Percentiles rank a stretch among this genome's conserved stretches.
Conservation (phyloP, 2,113 vertebrate genomes). For the Eleginops maclovinus region DNA sequence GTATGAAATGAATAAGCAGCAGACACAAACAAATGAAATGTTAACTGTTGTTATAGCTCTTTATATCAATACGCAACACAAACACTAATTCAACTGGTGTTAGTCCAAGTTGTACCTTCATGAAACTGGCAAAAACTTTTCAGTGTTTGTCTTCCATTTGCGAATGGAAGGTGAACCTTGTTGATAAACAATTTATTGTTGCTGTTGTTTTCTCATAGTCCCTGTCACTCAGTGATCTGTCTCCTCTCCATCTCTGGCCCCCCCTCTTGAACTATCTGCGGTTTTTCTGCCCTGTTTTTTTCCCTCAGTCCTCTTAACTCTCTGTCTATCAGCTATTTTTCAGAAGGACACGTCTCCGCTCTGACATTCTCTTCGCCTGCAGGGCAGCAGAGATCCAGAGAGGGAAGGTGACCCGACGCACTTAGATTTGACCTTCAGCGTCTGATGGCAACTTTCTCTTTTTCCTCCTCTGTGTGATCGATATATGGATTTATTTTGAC, state of each 20-base stretch:
- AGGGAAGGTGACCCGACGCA: constrained; percentile 8
- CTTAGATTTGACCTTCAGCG: constrained; percentile 55
- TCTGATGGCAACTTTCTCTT: constrained; percentile 31
- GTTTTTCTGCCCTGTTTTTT: constrained; percentile 24
- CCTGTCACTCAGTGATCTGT: background rate
- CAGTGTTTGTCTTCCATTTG: too few relatives aligned
- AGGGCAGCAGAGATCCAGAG: constrained; percentile 18
- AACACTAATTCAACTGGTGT: too few relatives aligned
- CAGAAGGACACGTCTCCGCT: constrained; percentile 23
- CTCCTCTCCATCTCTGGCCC: constrained; percentile 12
- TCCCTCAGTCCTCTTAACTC: background rate
- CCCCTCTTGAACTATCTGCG: constrained; percentile 19
- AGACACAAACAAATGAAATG: background rate
- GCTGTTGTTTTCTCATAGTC: too few relatives aligned
- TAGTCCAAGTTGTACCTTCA: too few relatives aligned
- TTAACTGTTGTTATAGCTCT: background rate
- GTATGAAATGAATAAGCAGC: background rate
- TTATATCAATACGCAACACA: too few relatives aligned
- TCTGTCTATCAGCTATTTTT: constrained; percentile 8
- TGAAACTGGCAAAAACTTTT: background rate
- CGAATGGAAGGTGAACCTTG: too few relatives aligned
- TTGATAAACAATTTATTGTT: too few relatives aligned
- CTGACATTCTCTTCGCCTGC: constrained; percentile 22
- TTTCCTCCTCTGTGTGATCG: constrained; percentile 42
- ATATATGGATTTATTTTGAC: constrained; percentile 53